phyloP scores from a whole-genome alignment of 2,113 vertebrate genomes.

The Takifugu bimaculatus region DNA sequence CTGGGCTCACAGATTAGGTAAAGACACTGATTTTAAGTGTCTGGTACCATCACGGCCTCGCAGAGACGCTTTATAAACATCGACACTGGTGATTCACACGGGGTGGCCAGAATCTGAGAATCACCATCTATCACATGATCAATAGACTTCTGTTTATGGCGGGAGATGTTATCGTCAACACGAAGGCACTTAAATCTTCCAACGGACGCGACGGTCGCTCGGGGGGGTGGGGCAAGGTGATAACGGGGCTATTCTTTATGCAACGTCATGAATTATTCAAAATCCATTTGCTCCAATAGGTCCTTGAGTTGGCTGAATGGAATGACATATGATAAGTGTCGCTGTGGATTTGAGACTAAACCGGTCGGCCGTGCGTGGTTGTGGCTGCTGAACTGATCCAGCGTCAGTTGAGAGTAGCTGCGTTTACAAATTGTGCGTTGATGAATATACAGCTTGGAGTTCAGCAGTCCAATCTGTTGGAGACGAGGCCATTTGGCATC shows the following conservation, averaged over 20 bases:
- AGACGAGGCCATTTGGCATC: not conserved
- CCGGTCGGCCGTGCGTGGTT: slow-evolving; percentile 2
- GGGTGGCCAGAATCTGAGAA: slow-evolving; percentile 28
- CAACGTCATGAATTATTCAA: slow-evolving; percentile 71
- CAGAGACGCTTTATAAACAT: slow-evolving; percentile 19
- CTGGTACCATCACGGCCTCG: not conserved
- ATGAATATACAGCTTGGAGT: not conserved
- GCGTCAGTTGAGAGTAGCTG: slow-evolving; percentile 19
- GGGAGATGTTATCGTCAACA: slow-evolving; percentile 34
- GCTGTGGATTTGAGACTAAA: slow-evolving; percentile 39
- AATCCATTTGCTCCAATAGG: slow-evolving; percentile 61
- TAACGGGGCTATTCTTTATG: slow-evolving; percentile 66
- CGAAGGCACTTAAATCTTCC: slow-evolving; percentile 43
- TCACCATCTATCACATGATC: slow-evolving; percentile 36
- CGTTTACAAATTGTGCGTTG: not conserved
- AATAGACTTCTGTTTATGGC: slow-evolving; percentile 41
- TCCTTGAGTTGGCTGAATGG: slow-evolving; percentile 68
- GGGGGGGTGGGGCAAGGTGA: slow-evolving; percentile 40
- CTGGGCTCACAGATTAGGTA: slow-evolving; percentile 5
- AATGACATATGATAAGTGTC: slow-evolving; percentile 62
- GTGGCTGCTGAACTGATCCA: slow-evolving; percentile 5
- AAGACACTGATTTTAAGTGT: too few relatives aligned
- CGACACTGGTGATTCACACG: slow-evolving; percentile 27
- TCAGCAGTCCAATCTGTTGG: not conserved
- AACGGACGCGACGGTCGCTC: slow-evolving; percentile 19